Conservation (phyloP, 2,113 vertebrate genomes). For the Oreochromis spilurus region DNA sequence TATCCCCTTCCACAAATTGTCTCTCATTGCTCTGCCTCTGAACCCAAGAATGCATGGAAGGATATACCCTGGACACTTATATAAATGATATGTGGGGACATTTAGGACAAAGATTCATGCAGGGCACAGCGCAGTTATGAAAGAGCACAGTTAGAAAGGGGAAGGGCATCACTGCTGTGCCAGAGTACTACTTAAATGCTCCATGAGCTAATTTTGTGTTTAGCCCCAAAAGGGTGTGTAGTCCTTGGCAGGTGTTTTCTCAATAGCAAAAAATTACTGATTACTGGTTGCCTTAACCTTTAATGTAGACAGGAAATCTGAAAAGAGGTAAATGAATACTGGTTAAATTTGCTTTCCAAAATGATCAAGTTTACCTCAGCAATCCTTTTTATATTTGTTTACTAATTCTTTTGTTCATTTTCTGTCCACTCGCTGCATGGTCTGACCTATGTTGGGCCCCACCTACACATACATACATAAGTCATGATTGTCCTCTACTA, state of each 20-base stretch:
- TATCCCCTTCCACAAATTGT: slow-evolving; percentile 70
- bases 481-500: not conserved
- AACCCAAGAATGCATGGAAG: slow-evolving; percentile 39
- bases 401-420: not conserved
- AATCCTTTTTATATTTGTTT: not conserved
- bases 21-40: slow-evolving; percentile 7
- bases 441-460: not conserved
- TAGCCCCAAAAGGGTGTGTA: not conserved
- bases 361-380: not conserved
- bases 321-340: not conserved
- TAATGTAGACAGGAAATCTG: not conserved
- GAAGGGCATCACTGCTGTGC: not conserved
- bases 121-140: not conserved
- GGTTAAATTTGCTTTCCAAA: not conserved
- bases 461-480: not conserved
- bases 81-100: not conserved
- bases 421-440: not conserved
- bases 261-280: not conserved
- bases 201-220: not conserved
- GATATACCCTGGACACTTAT: slow-evolving; percentile 39
- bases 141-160: not conserved
- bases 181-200: not conserved
- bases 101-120: not conserved
- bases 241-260: not conserved
- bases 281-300: not conserved